Conservation (phyloP, 2,888 invertebrate species). For the Alitta virens region DNA sequence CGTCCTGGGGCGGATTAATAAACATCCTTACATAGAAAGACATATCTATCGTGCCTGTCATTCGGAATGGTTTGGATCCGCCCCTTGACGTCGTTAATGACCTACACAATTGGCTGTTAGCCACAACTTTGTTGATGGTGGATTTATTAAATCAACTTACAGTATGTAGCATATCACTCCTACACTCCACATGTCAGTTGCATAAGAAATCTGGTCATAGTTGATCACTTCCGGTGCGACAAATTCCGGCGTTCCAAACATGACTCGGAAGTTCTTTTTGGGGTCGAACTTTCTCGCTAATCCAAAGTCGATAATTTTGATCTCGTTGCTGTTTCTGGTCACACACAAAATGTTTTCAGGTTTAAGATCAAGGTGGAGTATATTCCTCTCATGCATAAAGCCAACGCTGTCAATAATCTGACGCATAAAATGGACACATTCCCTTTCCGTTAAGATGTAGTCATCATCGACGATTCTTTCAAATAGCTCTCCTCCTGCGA, state of each 20-base stretch:
- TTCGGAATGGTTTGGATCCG: too few species aligned
- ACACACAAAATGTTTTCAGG: slow-evolving; percentile 98
- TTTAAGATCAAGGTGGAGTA: slow-evolving; percentile 96
- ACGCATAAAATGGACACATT: slow-evolving; percentile 93
- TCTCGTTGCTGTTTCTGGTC: slow-evolving; percentile 90
- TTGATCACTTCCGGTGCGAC: slow-evolving; percentile 57
- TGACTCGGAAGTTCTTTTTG: slow-evolving; percentile 72
- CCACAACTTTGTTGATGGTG: too few species aligned
- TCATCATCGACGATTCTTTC: slow-evolving; percentile 98
- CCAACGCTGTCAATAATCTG: slow-evolving; percentile 97
- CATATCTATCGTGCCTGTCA: too few species aligned
- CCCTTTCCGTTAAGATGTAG: slow-evolving; percentile 91
- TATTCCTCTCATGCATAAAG: slow-evolving; percentile 90
- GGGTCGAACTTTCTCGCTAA: slow-evolving; percentile 89
- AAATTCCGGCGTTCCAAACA: slow-evolving; percentile 57
- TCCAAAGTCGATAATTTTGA: slow-evolving; percentile 98
- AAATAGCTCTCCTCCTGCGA: slow-evolving; percentile 96
- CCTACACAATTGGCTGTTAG: too few species aligned
- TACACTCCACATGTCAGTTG: slow-evolving; percentile 56
- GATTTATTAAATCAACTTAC: slow-evolving; percentile 43
- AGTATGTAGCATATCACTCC: slow-evolving; percentile 56
- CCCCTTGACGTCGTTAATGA: too few species aligned
- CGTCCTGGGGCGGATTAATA: too few species aligned
- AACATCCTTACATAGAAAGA: too few species aligned
- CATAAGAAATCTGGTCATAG: slow-evolving; percentile 51